Evolutionary conservation across 2,888 invertebrate species (phyloP).

Genomic region (Mesoligia furuncula): DNA sequence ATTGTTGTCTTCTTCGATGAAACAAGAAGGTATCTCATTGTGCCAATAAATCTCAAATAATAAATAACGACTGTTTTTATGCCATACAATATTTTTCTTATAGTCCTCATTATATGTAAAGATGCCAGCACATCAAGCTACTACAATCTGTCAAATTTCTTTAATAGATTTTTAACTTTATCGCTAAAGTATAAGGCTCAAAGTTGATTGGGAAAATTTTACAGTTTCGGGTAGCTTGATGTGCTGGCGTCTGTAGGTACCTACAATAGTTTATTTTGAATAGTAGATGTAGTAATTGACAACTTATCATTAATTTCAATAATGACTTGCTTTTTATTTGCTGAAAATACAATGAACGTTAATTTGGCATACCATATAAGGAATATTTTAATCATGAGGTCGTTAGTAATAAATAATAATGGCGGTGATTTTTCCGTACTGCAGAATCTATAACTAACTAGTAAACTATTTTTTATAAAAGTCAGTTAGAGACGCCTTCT

Average conservation of each 20-base stretch:
- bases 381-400: conserved; percentile 2
- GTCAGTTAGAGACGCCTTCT: conserved; percentile 86
- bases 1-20: not conserved
- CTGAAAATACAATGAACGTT: not conserved
- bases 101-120: not conserved
- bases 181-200: no score
- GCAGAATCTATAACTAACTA: conserved; percentile 59
- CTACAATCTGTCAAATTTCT: no score
- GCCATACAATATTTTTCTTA: no score
- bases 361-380: not conserved
- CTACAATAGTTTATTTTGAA: not conserved
- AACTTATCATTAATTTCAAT: not conserved
- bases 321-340: conserved; percentile 7
- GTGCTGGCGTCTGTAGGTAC: no score
- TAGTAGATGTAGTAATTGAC: not conserved
- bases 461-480: conserved; percentile 77
- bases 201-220: no score
- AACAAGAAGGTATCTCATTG: not conserved
- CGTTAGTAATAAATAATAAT: not conserved
- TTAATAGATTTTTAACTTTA: no score
- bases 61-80: not conserved
- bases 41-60: not conserved
- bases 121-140: no score
- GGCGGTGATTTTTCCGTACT: conserved; percentile 10
- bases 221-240: no score